Conservation (phyloP, 2,113 vertebrate genomes). For the Pomatorhinus ruficollis region DNA sequence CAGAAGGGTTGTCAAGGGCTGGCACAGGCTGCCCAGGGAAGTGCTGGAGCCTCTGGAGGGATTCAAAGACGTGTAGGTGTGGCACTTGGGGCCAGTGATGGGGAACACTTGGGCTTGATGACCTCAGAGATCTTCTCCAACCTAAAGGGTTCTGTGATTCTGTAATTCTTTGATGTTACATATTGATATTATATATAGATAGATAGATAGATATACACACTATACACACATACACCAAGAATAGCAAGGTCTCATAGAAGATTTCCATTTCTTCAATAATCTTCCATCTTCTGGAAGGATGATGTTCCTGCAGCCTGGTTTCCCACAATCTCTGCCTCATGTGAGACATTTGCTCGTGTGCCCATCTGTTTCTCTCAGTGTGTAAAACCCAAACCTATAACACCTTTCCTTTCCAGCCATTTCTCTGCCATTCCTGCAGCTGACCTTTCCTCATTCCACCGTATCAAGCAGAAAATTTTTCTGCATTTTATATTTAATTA, state of each 20-base stretch:
- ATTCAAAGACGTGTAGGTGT: background rate
- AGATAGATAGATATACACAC: accelerated
- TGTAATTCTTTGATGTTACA: background rate
- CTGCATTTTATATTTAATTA: background rate
- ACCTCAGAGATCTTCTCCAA: background rate
- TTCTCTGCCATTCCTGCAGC: background rate
- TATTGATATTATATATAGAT: too few relatives aligned
- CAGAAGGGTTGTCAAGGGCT: background rate
- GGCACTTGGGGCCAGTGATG: background rate
- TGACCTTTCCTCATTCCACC: background rate
- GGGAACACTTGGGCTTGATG: background rate
- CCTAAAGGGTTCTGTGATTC: too few relatives aligned
- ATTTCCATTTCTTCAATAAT: background rate
- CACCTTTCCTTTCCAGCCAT: background rate
- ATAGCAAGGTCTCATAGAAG: background rate
- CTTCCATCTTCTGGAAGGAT: background rate
- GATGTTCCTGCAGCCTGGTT: background rate
- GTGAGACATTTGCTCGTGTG: background rate
- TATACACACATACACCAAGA: background rate
- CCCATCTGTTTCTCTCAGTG: background rate
- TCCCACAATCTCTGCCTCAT: background rate
- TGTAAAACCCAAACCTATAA: background rate
- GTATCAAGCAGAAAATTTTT: background rate
- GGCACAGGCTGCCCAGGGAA: background rate
- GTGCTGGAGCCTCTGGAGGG: background rate